phyloP scores from a whole-genome alignment of 2,888 invertebrate genomes.

The Dicranocentrus wangi region DNA sequence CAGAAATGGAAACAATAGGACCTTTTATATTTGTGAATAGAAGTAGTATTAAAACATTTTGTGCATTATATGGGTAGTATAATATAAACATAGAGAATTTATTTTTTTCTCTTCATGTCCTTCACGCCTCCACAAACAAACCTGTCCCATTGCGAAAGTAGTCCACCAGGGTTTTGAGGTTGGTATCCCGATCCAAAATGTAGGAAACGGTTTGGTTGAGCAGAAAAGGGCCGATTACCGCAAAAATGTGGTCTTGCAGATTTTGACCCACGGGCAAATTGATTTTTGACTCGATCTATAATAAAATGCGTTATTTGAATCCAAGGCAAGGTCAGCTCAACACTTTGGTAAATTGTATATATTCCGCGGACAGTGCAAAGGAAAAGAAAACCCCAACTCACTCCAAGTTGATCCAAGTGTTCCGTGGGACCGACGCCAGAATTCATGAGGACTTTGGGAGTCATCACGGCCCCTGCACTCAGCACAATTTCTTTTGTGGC shows the following conservation, averaged over 20 bases:
- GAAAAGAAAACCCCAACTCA: conserved; percentile 25
- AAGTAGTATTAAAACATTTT: too few species aligned
- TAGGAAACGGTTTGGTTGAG: conserved; percentile 65
- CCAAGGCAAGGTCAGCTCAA: too few species aligned
- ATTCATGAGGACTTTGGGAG: conserved; percentile 67
- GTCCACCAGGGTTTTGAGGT: conserved; percentile 54
- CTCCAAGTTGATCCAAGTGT: conserved; percentile 61
- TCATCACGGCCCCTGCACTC: conserved; percentile 61
- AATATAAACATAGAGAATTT: too few species aligned
- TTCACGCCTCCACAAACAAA: neutral
- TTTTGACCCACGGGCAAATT: conserved; percentile 65
- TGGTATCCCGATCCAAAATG: conserved; percentile 66
- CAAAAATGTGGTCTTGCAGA: conserved; percentile 58
- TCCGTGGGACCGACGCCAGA: conserved; percentile 68
- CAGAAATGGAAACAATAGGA: conserved; percentile 58
- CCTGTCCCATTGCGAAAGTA: conserved; percentile 67
- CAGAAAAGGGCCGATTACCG: conserved; percentile 68
- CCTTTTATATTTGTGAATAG: conserved; percentile 23
- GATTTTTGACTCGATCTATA: conserved; percentile 54
- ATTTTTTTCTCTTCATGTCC: neutral
- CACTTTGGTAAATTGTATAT: neutral
- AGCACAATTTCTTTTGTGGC: conserved; percentile 71
- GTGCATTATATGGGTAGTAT: too few species aligned
- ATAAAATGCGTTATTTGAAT: too few species aligned
- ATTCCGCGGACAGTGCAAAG: too few species aligned